Base-by-base conservation (phyloP, 2,113 vertebrate genomes). In the Mesitornis unicolor region DNA sequence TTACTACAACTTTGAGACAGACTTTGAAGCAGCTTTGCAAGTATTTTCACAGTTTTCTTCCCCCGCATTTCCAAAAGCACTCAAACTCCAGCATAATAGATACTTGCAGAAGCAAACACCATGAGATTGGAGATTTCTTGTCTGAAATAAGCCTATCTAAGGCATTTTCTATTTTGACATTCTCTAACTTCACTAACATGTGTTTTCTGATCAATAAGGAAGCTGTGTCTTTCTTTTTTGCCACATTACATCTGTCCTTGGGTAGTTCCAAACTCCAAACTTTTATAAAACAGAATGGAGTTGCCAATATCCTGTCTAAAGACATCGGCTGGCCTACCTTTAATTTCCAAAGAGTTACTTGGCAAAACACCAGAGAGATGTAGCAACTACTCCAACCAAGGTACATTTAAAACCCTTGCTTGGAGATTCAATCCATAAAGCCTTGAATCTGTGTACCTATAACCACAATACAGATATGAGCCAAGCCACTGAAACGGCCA, bases 401-500 rank as follows among this genome's bases (percentile, higher is more conserved):
- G 20, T 16, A 53, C 18, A 43, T 53, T 60, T 76, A 51, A 89
- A 84, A 40, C 17, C 21, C 16, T 82, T 82, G n/a, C 53, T 51
- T 64, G 61, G 35, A 79, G 65, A 73, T 60, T 45, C n/a, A 68
- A 60, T 35, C 57, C 60, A 64, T 73, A 48, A 60, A 79, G 35
- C n/a, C 59, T 91, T 56, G 81, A 61, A 89, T 68, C 53, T 53
- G 2, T 22, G 38, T 29, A 78, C 20, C 48, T 43, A 33, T 51
- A 79, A 73, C 70, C 48, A 61, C 77, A 69, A 54, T 20, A 78
- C 36, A 78, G 48, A n/a, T 54, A 89, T 6, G 29, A 93, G 45
- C 47, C 93, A 94, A 89, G 67, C 73, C 75, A 91, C 76, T 35
- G 83, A 94, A 94, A 85, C 90, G 88, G 95, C 64, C 3, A 93